Conservation (phyloP, 2,888 invertebrate species). For the Troilus luridus region DNA sequence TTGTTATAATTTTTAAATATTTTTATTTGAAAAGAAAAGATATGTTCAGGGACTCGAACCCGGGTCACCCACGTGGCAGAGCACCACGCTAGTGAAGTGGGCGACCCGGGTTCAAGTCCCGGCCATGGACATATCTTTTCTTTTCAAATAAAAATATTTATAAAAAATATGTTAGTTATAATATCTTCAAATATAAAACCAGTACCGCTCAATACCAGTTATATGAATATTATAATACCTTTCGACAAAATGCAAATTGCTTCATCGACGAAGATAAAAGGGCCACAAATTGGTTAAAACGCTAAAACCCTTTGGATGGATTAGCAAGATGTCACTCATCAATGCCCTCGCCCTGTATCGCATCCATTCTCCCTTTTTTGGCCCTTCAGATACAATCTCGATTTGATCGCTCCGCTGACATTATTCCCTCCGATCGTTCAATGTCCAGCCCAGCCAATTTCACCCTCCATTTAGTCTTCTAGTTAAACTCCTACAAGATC, state of each 20-base stretch:
- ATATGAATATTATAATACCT: neutral
- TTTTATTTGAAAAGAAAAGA: too few species aligned
- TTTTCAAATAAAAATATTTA: too few species aligned
- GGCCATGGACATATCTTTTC: too few species aligned
- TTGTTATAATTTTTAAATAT: too few species aligned
- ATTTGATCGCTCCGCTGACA: neutral
- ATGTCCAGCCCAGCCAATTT: constrained; percentile 6
- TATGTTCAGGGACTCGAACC: too few species aligned
- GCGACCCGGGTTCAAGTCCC: too few species aligned
- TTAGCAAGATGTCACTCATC: constrained; percentile 1
- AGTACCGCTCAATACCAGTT: neutral
- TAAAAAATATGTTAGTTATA: too few species aligned
- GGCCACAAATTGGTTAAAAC: neutral
- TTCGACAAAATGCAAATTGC: neutral
- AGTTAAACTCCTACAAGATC: neutral
- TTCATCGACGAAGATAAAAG: neutral
- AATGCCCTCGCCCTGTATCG: neutral
- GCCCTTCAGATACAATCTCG: constrained; percentile 19
- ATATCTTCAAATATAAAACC: neutral
- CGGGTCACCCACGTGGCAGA: too few species aligned
- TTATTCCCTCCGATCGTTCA: constrained; percentile 4
- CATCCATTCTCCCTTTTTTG: neutral
- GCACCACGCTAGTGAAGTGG: too few species aligned
- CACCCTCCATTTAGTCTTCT: neutral
- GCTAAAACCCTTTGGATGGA: neutral